A percentile compares a stretch with the other conserved stretches of the same genome.
phyloP scores from a whole-genome alignment of 2,888 invertebrate genomes.

The Drosophila barbarae region DNA sequence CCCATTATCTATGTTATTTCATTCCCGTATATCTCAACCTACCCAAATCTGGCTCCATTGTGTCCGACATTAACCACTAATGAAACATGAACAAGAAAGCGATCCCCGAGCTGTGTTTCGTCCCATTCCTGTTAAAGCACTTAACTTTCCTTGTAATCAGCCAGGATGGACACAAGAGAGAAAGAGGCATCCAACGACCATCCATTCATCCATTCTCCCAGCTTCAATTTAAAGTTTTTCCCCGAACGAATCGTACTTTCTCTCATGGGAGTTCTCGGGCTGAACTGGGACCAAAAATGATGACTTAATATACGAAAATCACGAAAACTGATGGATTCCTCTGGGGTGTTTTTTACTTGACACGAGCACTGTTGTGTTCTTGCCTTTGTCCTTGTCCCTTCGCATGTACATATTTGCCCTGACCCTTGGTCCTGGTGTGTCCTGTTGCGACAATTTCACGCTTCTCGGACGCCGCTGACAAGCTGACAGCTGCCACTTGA shows the following conservation, averaged over 20 bases:
- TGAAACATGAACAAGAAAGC: conserved; percentile 34
- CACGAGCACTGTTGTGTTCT: conserved; percentile 39
- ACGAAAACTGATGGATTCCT: conserved; percentile 68
- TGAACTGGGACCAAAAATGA: conserved; percentile 55
- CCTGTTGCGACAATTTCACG: conserved; percentile 71
- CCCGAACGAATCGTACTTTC: conserved; percentile 21
- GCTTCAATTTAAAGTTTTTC: conserved; percentile 44
- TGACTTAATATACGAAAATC: conserved; percentile 70
- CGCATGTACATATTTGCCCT: neutral
- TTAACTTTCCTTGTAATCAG: conserved; percentile 41
- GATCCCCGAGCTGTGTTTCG: conserved; percentile 7
- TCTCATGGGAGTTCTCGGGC: conserved; percentile 13
- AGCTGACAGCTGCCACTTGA: conserved; percentile 79
- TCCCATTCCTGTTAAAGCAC: conserved; percentile 20
- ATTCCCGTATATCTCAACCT: neutral
- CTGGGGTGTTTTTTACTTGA: conserved; percentile 65
- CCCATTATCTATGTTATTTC: neutral
- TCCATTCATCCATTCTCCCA: conserved; percentile 26
- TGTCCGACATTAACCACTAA: conserved; percentile 42
- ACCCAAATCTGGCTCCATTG: conserved; percentile 1
- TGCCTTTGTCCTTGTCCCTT: conserved; percentile 8
- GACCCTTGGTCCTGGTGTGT: conserved; percentile 17
- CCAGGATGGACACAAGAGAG: conserved; percentile 11
- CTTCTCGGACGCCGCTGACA: conserved; percentile 64
- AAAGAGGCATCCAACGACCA: neutral